Evolutionary conservation across 2,797 vertebrate species (phyloP).

Genomic region (Atherinosoma microstoma): DNA sequence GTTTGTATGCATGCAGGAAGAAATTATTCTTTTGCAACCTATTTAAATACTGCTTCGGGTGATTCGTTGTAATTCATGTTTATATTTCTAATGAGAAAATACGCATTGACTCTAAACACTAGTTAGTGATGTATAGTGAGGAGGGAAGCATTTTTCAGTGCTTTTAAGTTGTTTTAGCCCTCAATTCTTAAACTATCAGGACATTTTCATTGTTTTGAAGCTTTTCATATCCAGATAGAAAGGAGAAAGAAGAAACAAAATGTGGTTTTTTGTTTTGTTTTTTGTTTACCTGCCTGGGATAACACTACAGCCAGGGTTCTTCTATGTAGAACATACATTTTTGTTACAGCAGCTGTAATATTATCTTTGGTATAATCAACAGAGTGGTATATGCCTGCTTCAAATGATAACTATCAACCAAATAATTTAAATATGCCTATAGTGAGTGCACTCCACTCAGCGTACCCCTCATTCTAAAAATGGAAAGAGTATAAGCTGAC

Average conservation of each 20-base stretch:
- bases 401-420: not conserved
- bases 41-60: slow-evolving; percentile 72
- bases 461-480: slow-evolving; percentile 31
- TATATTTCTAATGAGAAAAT: slow-evolving; percentile 76
- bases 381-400: not conserved
- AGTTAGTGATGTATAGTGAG: slow-evolving; percentile 53
- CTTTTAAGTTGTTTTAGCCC: slow-evolving; percentile 43
- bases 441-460: slow-evolving; percentile 15
- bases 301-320: not conserved
- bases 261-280: slow-evolving; percentile 2
- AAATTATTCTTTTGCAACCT: slow-evolving; percentile 70
- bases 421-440: slow-evolving; percentile 14
- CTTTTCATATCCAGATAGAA: slow-evolving; percentile 4
- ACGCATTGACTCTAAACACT: slow-evolving; percentile 63
- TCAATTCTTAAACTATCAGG: slow-evolving; percentile 56
- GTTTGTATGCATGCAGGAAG: slow-evolving; percentile 16
- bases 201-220: slow-evolving; percentile 49
- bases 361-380: slow-evolving; percentile 5
- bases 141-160: slow-evolving; percentile 34
- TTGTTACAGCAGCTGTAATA: slow-evolving; percentile 22
- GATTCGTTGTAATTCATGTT: slow-evolving; percentile 70
- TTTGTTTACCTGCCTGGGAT: slow-evolving; percentile 23
- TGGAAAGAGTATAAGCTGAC: slow-evolving; percentile 36
- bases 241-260: slow-evolving; percentile 1
- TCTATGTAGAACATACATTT: slow-evolving; percentile 6